phyloP scores from a whole-genome alignment of 2,888 invertebrate species.

The Piscicola geometra region DNA sequence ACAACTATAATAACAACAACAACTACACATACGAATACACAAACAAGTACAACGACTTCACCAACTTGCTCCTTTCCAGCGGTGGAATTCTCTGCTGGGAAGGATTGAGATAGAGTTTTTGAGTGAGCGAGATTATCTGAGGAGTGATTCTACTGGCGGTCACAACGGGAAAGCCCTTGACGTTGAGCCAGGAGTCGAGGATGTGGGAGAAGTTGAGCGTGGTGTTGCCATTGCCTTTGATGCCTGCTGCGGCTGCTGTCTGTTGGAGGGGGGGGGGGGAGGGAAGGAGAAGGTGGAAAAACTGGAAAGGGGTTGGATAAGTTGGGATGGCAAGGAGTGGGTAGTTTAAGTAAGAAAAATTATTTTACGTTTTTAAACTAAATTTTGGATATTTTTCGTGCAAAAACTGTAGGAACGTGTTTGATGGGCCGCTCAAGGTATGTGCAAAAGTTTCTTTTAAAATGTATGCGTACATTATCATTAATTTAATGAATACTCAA shows the following conservation, averaged over 20 bases:
- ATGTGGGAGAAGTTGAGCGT: constrained; percentile 17
- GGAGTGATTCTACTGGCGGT: neutral
- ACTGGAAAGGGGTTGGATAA: neutral
- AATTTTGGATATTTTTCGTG: too few relatives aligned
- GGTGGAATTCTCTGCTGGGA: constrained; percentile 3
- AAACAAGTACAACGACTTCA: too few relatives aligned
- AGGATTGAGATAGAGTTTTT: constrained; percentile 21
- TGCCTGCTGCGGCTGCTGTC: neutral
- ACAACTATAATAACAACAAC: too few relatives aligned
- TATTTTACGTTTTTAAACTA: too few relatives aligned
- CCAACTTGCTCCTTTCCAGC: neutral
- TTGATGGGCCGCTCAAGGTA: too few relatives aligned
- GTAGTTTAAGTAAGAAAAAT: too few relatives aligned
- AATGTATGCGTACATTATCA: too few relatives aligned
- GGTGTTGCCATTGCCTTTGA: neutral
- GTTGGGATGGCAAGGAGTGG: too few relatives aligned
- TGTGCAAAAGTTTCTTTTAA: too few relatives aligned
- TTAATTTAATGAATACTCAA: too few relatives aligned
- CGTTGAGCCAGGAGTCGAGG: constrained; percentile 27
- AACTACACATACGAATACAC: too few relatives aligned
- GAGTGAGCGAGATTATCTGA: neutral
- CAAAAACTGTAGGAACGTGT: too few relatives aligned
- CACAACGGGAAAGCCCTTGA: constrained; percentile 16
- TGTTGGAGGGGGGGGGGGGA: neutral
- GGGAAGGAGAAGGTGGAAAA: neutral